Evolutionary conservation across 2,113 vertebrate genomes (phyloP), one percentile per base, ranked within the genome.

Genomic region (Lagopus leucura): DNA sequence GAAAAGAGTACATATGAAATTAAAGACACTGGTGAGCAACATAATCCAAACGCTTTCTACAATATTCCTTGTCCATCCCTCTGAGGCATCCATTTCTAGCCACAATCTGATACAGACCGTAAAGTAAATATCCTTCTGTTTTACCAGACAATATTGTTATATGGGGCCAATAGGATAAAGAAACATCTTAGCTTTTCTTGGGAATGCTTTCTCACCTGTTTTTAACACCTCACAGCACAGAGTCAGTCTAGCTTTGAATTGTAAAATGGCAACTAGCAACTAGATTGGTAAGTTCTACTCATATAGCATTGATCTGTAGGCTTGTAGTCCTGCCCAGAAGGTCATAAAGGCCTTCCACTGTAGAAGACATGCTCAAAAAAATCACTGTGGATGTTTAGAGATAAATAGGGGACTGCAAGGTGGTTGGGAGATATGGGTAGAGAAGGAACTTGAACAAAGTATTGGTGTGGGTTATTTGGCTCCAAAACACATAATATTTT

Each of bases 41-140:
- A 73, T 79, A 85, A 75, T 11, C 6, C 8, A 38, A 3, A 48
- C 61, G 25, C 38, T 52, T 75, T 79, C 66, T 47, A 32, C 13
- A 34, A 5, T 55, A 42, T 82, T 50, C 2, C 21, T 50, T 1
- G 2, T 10, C 4, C 40, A 42, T 14, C 4, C 13, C 5, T 66
- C 43, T 27, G 64, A 83, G 13, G 16, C 48, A 65, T 72, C 10
- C 25, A 60, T 3, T 69, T 82, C 47, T 36, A 85, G 34, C 2
- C 2, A 2, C 1, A 0, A 2, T n/a, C 27, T 79, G 47, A 85
- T 34, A 58, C 6, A 60, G 21, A 1, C 22, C n/a, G 18, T 54
- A 48, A 74, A 63, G 11, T 61, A 64, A 42, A 64, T 11, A 6
- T 42, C 55, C 13, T 9, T 66, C 72, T 57, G 11, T 89, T 77